Conservation (phyloP, 2,113 vertebrate genomes). For the Neolamprologus tretocephalus region DNA sequence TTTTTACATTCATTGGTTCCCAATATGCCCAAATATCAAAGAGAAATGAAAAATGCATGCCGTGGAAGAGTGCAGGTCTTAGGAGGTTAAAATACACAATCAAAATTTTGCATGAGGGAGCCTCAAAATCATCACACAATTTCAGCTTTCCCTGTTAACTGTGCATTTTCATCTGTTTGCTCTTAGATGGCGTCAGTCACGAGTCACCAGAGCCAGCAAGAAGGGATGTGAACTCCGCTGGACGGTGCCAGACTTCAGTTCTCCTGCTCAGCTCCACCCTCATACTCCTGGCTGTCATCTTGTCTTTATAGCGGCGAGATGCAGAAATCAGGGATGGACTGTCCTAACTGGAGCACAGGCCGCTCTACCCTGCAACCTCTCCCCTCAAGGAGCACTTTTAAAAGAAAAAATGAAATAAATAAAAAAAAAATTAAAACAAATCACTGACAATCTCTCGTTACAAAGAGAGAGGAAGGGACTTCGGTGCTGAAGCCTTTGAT, state of each 20-base stretch:
- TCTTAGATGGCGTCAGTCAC: constrained; percentile 89
- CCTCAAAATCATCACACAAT: neutral
- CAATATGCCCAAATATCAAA: neutral
- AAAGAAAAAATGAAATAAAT: neutral
- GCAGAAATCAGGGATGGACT: constrained; percentile 40
- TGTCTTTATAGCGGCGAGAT: constrained; percentile 88
- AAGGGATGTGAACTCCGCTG: constrained; percentile 77
- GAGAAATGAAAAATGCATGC: neutral
- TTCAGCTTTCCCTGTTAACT: neutral
- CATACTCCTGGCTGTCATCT: constrained; percentile 83
- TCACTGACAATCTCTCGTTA: constrained; percentile 59
- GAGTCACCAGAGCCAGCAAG: constrained; percentile 94
- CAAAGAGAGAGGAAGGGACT: constrained; percentile 53
- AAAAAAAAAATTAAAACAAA: neutral
- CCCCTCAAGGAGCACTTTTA: constrained; percentile 73
- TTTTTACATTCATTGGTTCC: neutral
- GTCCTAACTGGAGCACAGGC: constrained; percentile 47
- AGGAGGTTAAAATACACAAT: neutral
- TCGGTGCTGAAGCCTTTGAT: constrained; percentile 65
- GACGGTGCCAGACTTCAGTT: constrained; percentile 71
- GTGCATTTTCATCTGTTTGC: neutral
- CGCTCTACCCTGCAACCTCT: constrained; percentile 37
- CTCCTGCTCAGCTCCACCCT: constrained; percentile 80
- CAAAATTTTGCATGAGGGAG: neutral
- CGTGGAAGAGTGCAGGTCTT: neutral